phyloP scores from a whole-genome alignment of 2,888 invertebrate genomes.

The Eupithecia vulgata region DNA sequence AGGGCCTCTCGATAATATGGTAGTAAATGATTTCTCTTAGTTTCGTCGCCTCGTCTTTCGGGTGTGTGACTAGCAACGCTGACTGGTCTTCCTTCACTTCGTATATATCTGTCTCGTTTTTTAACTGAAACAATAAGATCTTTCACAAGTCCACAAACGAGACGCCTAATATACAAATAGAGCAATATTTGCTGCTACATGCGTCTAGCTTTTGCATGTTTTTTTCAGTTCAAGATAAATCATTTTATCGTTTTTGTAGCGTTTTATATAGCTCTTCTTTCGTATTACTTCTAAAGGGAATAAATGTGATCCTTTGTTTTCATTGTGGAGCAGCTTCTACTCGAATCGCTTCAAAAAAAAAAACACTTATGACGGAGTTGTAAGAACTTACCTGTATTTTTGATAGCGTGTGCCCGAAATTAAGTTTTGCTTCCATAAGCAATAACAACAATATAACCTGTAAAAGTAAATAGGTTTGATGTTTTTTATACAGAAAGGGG shows the following conservation, averaged over 20 bases:
- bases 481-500: too few species aligned
- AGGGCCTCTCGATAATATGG: conserved; percentile 55
- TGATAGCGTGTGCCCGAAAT: neutral
- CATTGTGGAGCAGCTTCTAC: neutral
- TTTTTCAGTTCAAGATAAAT: too few species aligned
- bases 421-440: neutral
- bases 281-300: neutral
- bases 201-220: neutral
- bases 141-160: neutral
- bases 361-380: too few species aligned
- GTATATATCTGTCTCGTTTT: conserved; percentile 40
- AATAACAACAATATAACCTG: neutral
- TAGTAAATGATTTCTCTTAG: conserved; percentile 57
- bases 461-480: neutral
- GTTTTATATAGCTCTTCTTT: neutral
- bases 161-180: neutral
- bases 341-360: too few species aligned
- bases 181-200: neutral
- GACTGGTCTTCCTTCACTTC: conserved; percentile 46
- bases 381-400: neutral
- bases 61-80: conserved; percentile 43
- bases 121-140: neutral
- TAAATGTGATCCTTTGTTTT: too few species aligned
- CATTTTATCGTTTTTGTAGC: too few species aligned
- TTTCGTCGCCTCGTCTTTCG: conserved; percentile 46